Evolutionary conservation across 2,888 invertebrate species (phyloP), one percentile per base, ranked within the genome.

Genomic region (Thera britannica): DNA sequence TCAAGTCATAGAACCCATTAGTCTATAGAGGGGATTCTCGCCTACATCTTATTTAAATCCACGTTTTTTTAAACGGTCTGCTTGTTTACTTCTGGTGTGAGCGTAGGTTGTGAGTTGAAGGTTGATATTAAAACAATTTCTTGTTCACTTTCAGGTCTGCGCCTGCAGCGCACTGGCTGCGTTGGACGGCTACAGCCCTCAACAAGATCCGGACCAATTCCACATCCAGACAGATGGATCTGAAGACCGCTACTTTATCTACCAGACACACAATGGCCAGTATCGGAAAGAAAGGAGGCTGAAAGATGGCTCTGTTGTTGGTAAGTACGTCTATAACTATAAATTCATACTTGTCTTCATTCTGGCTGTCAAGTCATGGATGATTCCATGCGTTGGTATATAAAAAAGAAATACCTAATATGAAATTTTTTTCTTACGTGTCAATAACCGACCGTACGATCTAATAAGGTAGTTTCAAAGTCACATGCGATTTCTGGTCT

Each of bases 161-260:
- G 88, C 84, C 2, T 91, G 86, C 81, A 79, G 90, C 59, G 88
- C 89, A 3, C 77, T 93, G 12, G 93, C 91, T 57, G 90, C 91
- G 35, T 79, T 93, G 58, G 92, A 92, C 66, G 88, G 90, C 1
- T 93, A 93, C 85, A 93, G 92, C 77, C 94, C 95, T 54, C 96
- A 96, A 93, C 96, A 96, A 80, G 94, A 95, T 64, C 95, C 95
- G 59, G 96, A 96, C 68, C 98, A 98, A 89, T 98, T 98, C 91
- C 98, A 98, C 93, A 97, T 98, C 79, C 98, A 98, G 91, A 98
- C 98, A 9, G 98, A 98, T 82, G 98, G 98, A 86, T 98, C 98
- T n/a, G 97, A 97, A 34, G 98, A 98, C 85, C 94, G 98, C 62
- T 98, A 96, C 92, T 98, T 98, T 93, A 95, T 97, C 74, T 98